Percentiles rank a stretch among this genome's conserved stretches.
Conservation (phyloP, 1,140 invertebrate species). For the Zaprionus capensis region DNA sequence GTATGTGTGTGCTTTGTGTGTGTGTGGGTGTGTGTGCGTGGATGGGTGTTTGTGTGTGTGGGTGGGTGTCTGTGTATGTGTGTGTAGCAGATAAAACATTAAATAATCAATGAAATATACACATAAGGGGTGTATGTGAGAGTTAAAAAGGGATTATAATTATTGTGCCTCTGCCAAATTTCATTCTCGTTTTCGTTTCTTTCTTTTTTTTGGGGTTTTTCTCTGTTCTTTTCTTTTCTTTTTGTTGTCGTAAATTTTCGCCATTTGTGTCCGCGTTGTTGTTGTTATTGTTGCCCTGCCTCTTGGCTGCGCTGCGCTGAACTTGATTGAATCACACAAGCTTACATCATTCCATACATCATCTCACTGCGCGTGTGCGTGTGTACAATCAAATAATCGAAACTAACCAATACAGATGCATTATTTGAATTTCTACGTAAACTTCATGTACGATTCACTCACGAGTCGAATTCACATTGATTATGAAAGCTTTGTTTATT, state of each 20-base stretch:
- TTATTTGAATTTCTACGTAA: slow-evolving; percentile 1
- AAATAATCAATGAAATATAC: slow-evolving; percentile 26
- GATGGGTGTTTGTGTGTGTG: background rate
- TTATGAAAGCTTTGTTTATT: slow-evolving; percentile 8
- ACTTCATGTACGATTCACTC: slow-evolving; percentile 20
- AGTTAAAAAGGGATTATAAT: slow-evolving; percentile 34
- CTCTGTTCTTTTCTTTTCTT: background rate
- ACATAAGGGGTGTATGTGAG: background rate
- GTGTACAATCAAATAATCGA: slow-evolving; percentile 8
- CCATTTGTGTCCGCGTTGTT: slow-evolving; percentile 49
- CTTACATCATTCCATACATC: slow-evolving; percentile 24
- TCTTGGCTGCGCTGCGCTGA: slow-evolving; percentile 3
- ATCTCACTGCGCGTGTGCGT: slow-evolving; percentile 1
- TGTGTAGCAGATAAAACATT: slow-evolving; percentile 35
- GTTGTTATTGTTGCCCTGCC: slow-evolving; percentile 13
- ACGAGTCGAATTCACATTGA: slow-evolving; percentile 11
- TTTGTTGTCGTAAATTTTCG: slow-evolving; percentile 35
- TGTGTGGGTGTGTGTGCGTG: background rate
- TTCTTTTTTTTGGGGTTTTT: background rate
- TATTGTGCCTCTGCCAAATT: slow-evolving; percentile 37
- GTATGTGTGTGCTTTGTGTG: background rate
- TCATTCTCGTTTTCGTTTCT: slow-evolving; percentile 10
- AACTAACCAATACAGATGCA: slow-evolving; percentile 9
- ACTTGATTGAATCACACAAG: slow-evolving; percentile 21
- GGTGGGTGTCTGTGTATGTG: slow-evolving; percentile 11